phyloP scores from a whole-genome alignment of 1,140 invertebrate species.

The Meloidogyne floridensis region DNA sequence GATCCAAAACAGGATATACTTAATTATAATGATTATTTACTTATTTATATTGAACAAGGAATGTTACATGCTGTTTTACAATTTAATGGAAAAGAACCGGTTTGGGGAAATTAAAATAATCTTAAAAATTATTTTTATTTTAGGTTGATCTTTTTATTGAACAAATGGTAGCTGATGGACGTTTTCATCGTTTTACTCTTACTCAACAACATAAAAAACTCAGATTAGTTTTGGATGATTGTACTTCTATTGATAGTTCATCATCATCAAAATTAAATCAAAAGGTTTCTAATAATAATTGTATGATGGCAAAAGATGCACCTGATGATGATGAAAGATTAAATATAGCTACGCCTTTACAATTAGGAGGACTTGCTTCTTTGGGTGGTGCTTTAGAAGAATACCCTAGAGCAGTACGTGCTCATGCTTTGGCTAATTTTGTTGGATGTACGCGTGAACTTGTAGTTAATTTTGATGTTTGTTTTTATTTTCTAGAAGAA shows the following conservation, averaged over 20 bases:
- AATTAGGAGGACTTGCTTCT: slow-evolving; percentile 56
- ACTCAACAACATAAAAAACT: slow-evolving; percentile 57
- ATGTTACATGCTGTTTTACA: slow-evolving; percentile 35
- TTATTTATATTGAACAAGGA: slow-evolving; percentile 41
- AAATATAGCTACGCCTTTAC: slow-evolving; percentile 60
- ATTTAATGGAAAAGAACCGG: slow-evolving; percentile 40
- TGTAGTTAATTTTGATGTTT: slow-evolving; percentile 55
- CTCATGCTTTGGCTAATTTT: slow-evolving; percentile 37
- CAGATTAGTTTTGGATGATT: slow-evolving; percentile 56
- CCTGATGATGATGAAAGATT: slow-evolving; percentile 64
- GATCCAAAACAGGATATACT: slow-evolving; percentile 41
- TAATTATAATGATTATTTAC: slow-evolving; percentile 50
- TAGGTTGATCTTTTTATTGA: slow-evolving; percentile 32
- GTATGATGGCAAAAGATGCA: slow-evolving; percentile 24
- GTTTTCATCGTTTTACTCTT: slow-evolving; percentile 57
- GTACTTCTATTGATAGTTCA: slow-evolving; percentile 32
- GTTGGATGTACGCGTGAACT: slow-evolving; percentile 63
- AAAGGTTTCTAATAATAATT: slow-evolving; percentile 28
- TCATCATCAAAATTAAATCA: slow-evolving; percentile 15
- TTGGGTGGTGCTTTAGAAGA: slow-evolving; percentile 31
- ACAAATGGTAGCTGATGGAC: slow-evolving; percentile 53
- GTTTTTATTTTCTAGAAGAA: slow-evolving; percentile 7
- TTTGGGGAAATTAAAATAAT: neutral
- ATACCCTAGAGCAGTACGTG: slow-evolving; percentile 42
- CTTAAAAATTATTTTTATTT: neutral